Percentiles rank a stretch among this genome's conserved stretches.
phyloP scores from a whole-genome alignment of 2,113 vertebrate genomes.

The rabbit (Oryctolagus cuniculus) region mOryCun1.1 NC_091436.1:11425001-11425500 shows the following conservation, averaged over 20 bases:
- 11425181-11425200: background rate
- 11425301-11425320: background rate
- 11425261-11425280: background rate
- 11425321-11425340: background rate
- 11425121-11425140: background rate
- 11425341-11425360: background rate
- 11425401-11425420: background rate
- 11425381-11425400: background rate
- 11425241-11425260: background rate
- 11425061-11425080: background rate
- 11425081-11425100: background rate
- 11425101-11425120: background rate
- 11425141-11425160: no score
- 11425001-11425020: conserved; percentile 22
- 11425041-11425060: conserved; percentile 19
- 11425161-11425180: background rate
- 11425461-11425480: background rate
- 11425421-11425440: background rate
- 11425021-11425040: background rate
- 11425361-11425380: no score
- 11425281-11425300: no score
- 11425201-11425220: background rate
- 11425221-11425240: background rate
- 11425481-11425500: background rate
- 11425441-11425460: background rate